Conservation (phyloP, 2,113 vertebrate species). For the Aythya baeri region DNA sequence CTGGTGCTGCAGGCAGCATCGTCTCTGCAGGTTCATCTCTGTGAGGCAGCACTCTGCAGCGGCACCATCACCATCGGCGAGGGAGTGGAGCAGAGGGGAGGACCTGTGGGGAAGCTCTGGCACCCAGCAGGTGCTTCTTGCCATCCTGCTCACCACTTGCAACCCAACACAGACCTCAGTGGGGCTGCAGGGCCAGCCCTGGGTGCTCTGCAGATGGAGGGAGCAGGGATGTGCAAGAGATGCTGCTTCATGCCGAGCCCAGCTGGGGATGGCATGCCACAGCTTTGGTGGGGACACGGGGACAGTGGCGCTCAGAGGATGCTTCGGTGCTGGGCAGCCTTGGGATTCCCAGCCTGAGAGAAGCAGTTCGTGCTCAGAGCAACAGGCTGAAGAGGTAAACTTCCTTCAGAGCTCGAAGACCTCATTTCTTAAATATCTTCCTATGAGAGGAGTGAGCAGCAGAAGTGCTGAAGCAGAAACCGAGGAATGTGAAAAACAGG, state of each 20-base stretch:
- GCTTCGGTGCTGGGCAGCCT: not conserved
- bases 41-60: not conserved
- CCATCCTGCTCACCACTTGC: not conserved
- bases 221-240: not conserved
- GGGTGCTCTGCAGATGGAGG: not conserved
- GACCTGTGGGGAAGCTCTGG: not conserved
- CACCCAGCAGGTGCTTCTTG: not conserved
- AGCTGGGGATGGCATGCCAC: rapidly evolving
- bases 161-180: not conserved
- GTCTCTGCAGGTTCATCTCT: not conserved
- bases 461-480: not conserved
- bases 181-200: not conserved
- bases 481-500: not conserved
- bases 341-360: not conserved
- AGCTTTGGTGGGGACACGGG: rapidly evolving
- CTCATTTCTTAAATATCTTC: not conserved
- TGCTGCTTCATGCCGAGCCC: not conserved
- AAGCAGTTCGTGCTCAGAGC: not conserved
- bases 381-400: not conserved
- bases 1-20: not conserved
- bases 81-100: not conserved
- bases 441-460: not conserved
- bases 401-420: not conserved
- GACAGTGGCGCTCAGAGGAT: not conserved
- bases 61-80: not conserved